These are phyloP conservation scores for Panthera leo DNA, from an alignment of 2,113 vertebrate species.

Conservation along the genomic window DNA sequence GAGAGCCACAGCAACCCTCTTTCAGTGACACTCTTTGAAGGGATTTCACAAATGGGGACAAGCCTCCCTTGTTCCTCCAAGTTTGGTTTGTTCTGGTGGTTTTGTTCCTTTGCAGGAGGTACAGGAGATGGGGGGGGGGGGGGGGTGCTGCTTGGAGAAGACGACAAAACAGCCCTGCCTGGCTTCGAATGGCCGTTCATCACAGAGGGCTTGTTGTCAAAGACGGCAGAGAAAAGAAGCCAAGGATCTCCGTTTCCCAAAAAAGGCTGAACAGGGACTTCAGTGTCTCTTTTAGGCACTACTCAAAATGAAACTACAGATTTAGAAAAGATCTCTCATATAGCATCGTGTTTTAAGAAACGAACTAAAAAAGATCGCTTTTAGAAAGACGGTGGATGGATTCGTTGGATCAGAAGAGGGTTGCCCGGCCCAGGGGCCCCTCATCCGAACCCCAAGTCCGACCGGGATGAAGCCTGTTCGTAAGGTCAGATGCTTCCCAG, in stretches of 20 bases:
- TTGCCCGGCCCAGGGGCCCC: background rate
- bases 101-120: background rate
- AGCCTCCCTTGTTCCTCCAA: slow-evolving; percentile 41
- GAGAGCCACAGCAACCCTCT: background rate
- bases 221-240: background rate
- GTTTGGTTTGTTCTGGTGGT: background rate
- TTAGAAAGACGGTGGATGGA: background rate
- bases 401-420: background rate
- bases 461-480: background rate
- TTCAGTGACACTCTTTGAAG: slow-evolving; percentile 32
- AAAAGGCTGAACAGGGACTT: background rate
- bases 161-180: background rate
- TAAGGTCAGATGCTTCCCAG: background rate
- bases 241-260: background rate
- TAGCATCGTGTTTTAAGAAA: background rate
- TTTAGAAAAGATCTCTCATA: slow-evolving; percentile 12
- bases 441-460: background rate
- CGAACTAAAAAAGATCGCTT: background rate
- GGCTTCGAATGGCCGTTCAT: background rate
- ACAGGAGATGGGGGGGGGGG: background rate
- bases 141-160: background rate
- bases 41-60: slow-evolving; percentile 35
- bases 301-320: slow-evolving; percentile 49
- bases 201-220: background rate
- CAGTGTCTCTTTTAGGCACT: slow-evolving; percentile 42